These are phyloP conservation scores for Hetaerina titia DNA, from an alignment of 2,888 invertebrate species.

Conservation along the genomic window DNA sequence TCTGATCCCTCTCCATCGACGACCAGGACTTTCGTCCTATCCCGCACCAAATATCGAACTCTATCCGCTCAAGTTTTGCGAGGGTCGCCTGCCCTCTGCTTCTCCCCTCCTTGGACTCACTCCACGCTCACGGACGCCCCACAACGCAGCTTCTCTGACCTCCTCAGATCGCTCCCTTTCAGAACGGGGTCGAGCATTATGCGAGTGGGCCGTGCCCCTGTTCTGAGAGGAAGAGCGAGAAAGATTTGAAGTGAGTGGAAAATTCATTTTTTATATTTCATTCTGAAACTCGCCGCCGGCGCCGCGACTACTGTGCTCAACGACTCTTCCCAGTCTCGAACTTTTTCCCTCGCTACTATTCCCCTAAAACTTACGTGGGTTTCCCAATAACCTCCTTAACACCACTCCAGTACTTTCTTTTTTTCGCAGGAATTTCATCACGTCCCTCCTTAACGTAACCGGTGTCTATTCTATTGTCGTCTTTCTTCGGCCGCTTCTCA, in stretches of 20 bases:
- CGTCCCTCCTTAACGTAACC: not conserved
- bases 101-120: not conserved
- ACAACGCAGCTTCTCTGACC: no score
- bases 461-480: not conserved
- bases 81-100: not conserved
- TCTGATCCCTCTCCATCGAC: not conserved
- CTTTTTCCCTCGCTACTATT: not conserved
- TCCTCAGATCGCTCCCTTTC: not conserved
- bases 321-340: not conserved
- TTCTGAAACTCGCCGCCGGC: not conserved
- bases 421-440: not conserved
- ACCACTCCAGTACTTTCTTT: not conserved
- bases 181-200: not conserved
- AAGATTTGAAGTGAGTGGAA: constrained; percentile 6
- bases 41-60: not conserved
- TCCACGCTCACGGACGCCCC: not conserved
- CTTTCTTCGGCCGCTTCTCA: no score
- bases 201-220: not conserved
- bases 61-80: no score
- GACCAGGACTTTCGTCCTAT: no score
- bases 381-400: not conserved
- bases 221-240: not conserved
- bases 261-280: not conserved
- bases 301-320: not conserved
- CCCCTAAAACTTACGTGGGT: not conserved